Percentiles rank a stretch among this genome's conserved stretches.
These are phyloP conservation scores for Orientallactaga sibirica DNA, from an alignment of 2,797 vertebrate genomes.

Conservation along the genomic window DNA sequence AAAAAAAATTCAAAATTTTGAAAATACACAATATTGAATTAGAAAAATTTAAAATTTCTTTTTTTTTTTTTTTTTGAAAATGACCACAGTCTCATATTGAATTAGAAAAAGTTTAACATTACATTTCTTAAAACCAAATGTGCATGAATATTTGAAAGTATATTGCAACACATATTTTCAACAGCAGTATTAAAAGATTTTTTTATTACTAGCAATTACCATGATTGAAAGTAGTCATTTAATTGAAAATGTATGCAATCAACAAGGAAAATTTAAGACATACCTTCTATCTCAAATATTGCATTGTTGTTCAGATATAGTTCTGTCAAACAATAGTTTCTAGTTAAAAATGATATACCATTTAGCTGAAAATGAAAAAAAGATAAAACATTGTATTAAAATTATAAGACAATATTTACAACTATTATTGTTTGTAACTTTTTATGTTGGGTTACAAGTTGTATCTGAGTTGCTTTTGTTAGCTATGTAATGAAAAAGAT, in stretches of 20 bases:
- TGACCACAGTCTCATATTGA: no score
- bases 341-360: constrained; percentile 87
- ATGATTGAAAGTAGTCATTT: constrained; percentile 52
- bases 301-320: constrained; percentile 92
- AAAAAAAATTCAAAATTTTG: constrained; percentile 36
- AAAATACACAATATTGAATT: neutral
- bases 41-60: no score
- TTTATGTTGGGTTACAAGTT: neutral
- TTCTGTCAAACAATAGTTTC: constrained; percentile 91
- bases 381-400: neutral
- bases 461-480: neutral
- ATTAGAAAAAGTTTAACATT: constrained; percentile 4
- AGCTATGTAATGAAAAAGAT: neutral
- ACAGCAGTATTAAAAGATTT: constrained; percentile 28
- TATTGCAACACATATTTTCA: constrained; percentile 30
- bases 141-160: neutral
- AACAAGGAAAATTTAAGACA: constrained; percentile 42
- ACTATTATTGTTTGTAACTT: neutral
- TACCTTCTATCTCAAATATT: constrained; percentile 91
- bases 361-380: constrained; percentile 88
- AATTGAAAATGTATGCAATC: constrained; percentile 45
- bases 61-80: no score
- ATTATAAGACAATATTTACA: neutral
- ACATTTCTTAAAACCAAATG: constrained; percentile 44
- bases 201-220: neutral